These are phyloP conservation scores for Agrilus mali DNA, from an alignment of 2,888 invertebrate genomes.

Conservation along the genomic window DNA sequence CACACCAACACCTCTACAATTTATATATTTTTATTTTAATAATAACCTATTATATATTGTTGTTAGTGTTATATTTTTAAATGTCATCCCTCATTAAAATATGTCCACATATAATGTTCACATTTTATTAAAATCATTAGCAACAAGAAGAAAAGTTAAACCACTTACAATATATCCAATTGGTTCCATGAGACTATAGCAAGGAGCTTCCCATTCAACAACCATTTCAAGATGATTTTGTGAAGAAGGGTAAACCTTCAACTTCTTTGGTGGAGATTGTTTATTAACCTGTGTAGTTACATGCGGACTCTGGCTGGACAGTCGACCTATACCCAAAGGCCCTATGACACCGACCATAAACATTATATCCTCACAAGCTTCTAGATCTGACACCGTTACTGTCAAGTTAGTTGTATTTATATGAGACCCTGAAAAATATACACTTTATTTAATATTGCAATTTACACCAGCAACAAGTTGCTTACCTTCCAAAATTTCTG, in stretches of 20 bases:
- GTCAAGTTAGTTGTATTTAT: slow-evolving; percentile 40
- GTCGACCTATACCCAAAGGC: slow-evolving; percentile 53
- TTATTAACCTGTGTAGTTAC: slow-evolving; percentile 50
- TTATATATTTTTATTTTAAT: no score
- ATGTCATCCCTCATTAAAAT: no score
- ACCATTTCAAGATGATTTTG: slow-evolving; percentile 37
- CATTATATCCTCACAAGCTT: slow-evolving; percentile 62
- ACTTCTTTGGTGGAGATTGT: slow-evolving; percentile 56
- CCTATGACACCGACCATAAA: slow-evolving; percentile 56
- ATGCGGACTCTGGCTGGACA: slow-evolving; percentile 32
- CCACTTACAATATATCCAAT: slow-evolving; percentile 50
- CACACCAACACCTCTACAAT: no score
- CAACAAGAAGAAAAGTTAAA: background rate
- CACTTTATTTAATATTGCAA: background rate
- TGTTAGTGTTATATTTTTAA: no score
- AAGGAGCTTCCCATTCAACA: slow-evolving; percentile 62
- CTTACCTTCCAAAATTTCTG: slow-evolving; percentile 48
- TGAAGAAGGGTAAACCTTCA: slow-evolving; percentile 36
- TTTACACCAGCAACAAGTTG: background rate
- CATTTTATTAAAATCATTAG: no score
- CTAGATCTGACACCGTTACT: slow-evolving; percentile 45
- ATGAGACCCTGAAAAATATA: slow-evolving; percentile 30
- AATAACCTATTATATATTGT: no score
- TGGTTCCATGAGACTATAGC: slow-evolving; percentile 37
- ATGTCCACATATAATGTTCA: no score